A percentile compares a stretch with the other conserved stretches of the same genome.
Conservation (phyloP, 2,113 vertebrate species). For the Phrynocephalus versicolor region DNA sequence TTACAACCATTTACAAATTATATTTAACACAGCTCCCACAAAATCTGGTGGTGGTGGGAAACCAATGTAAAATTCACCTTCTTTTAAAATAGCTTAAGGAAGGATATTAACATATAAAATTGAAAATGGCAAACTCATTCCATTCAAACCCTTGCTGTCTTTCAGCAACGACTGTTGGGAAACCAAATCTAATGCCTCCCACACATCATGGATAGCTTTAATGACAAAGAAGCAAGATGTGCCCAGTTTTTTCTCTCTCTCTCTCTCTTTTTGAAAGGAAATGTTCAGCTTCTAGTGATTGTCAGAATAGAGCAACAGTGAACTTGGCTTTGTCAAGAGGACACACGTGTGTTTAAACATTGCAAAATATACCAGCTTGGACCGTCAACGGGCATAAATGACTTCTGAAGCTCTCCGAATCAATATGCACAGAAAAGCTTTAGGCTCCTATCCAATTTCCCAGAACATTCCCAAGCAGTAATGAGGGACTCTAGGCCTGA, state of each 20-base stretch:
- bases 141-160: constrained; percentile 19
- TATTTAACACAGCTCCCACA: constrained; percentile 31
- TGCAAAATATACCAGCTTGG: background rate
- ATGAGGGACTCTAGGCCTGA: background rate
- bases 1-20: constrained; percentile 32
- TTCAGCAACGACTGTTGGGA: background rate
- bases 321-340: constrained; percentile 19
- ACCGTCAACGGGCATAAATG: background rate
- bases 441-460: background rate
- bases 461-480: background rate
- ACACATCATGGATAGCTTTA: background rate
- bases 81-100: constrained; percentile 12
- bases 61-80: constrained; percentile 24
- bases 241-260: background rate
- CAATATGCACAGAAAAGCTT: background rate
- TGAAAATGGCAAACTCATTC: constrained; percentile 19
- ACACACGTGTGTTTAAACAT: background rate
- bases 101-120: constrained; percentile 36
- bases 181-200: background rate
- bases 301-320: background rate
- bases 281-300: background rate
- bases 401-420: background rate
- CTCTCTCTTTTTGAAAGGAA: background rate
- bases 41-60: constrained; percentile 31
- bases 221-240: background rate